phyloP scores from a whole-genome alignment of 1,140 invertebrate species.

The Globodera rostochiensis region DNA sequence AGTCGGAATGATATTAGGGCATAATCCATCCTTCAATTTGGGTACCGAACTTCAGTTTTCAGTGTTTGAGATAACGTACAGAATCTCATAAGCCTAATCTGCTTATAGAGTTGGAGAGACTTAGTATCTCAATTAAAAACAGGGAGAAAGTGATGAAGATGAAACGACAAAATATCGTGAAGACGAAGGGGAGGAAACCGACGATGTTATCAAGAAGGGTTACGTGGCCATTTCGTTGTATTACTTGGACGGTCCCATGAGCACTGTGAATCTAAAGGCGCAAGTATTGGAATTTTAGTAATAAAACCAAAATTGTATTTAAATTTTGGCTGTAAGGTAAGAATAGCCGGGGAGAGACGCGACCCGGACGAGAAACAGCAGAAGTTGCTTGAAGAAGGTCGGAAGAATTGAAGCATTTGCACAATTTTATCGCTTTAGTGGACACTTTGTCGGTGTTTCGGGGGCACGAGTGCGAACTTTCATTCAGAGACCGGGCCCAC shows the following conservation, averaged over 20 bases:
- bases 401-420: background rate
- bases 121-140: background rate
- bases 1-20: too few species aligned
- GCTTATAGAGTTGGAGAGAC: too few species aligned
- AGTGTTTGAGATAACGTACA: too few species aligned
- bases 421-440: constrained; percentile 14
- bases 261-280: constrained; percentile 34
- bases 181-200: constrained; percentile 28
- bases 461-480: constrained; percentile 47
- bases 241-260: constrained; percentile 51
- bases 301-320: background rate
- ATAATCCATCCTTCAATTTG: too few species aligned
- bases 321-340: constrained; percentile 11
- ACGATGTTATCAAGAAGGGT: constrained; percentile 27
- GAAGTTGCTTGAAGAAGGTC: constrained; percentile 13
- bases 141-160: constrained; percentile 24
- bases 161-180: constrained; percentile 28
- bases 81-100: too few species aligned
- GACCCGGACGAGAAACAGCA: constrained; percentile 19
- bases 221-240: constrained; percentile 53
- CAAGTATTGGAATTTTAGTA: constrained; percentile 18
- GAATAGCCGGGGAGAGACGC: constrained; percentile 31
- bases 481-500: constrained; percentile 25
- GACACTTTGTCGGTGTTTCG: constrained; percentile 27
- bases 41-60: too few species aligned